Evolutionary conservation across 2,888 invertebrate genomes (phyloP).

Genomic region (Ethmia dodecea): DNA sequence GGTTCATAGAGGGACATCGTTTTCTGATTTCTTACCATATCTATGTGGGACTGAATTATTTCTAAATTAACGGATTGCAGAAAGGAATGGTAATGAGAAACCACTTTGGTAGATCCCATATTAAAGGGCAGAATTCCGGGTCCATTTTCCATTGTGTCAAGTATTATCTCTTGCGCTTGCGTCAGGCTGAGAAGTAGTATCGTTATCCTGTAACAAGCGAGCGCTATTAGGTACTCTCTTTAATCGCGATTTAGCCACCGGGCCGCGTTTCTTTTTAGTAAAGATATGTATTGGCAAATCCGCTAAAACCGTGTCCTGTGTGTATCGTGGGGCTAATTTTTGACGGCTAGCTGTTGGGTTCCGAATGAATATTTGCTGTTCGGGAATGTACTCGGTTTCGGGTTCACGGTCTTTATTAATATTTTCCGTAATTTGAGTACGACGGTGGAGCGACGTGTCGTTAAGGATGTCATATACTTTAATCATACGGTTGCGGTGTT

Average conservation of each 20-base stretch:
- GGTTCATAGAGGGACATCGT: slow-evolving; percentile 4
- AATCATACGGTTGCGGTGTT: slow-evolving; percentile 9
- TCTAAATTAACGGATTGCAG: slow-evolving; percentile 15
- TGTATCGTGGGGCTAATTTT: slow-evolving; percentile 12
- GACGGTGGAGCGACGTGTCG: slow-evolving; percentile 4
- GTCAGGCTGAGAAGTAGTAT: background rate
- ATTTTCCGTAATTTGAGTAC: slow-evolving; percentile 6
- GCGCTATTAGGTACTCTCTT: background rate
- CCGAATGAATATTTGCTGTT: slow-evolving; percentile 15
- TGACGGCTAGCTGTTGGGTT: slow-evolving; percentile 13
- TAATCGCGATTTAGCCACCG: slow-evolving; percentile 2
- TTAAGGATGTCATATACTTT: slow-evolving; percentile 12
- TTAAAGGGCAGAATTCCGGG: slow-evolving; percentile 15
- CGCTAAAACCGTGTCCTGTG: slow-evolving; percentile 7
- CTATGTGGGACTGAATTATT: slow-evolving; percentile 12
- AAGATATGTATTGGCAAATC: slow-evolving; percentile 6
- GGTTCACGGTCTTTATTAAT: slow-evolving; percentile 14
- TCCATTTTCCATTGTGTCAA: slow-evolving; percentile 11
- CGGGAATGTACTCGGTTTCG: slow-evolving; percentile 12
- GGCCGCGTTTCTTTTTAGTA: slow-evolving; percentile 4
- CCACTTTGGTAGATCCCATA: slow-evolving; percentile 11
- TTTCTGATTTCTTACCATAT: slow-evolving; percentile 4
- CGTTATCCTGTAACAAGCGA: background rate
- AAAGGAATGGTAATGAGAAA: slow-evolving; percentile 16
- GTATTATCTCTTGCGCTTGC: slow-evolving; percentile 11